Percentiles rank a stretch among this genome's conserved stretches.
Evolutionary conservation across 1,140 invertebrate genomes (phyloP).

Genomic region (Drosophila nigrodunni): DNA sequence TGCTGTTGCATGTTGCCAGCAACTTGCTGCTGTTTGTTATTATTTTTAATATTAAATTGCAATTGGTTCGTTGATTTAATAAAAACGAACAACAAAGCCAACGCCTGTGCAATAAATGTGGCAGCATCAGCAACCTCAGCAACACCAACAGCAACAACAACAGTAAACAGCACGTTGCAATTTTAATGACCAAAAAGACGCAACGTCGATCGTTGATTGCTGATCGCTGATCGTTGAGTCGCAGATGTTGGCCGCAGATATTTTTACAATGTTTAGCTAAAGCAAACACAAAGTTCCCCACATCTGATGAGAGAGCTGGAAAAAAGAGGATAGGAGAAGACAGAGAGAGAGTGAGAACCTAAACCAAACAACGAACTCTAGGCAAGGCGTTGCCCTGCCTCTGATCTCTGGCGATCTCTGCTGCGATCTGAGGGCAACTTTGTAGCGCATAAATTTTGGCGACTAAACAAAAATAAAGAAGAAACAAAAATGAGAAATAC

Average conservation of each 20-base stretch:
- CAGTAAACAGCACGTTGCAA: constrained; percentile 81
- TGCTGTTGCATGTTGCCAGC: constrained; percentile 38
- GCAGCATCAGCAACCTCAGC: constrained; percentile 57
- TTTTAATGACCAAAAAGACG: constrained; percentile 77
- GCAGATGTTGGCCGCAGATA: constrained; percentile 72
- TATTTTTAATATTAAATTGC: constrained; percentile 84
- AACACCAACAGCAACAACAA: constrained; percentile 60
- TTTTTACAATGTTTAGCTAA: constrained; percentile 82
- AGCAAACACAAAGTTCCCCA: constrained; percentile 66
- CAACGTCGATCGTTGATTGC: constrained; percentile 62
- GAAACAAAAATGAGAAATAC: background rate
- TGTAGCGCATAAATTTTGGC: constrained; percentile 73
- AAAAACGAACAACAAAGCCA: constrained; percentile 76
- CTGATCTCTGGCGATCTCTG: background rate
- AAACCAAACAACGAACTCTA: constrained; percentile 52
- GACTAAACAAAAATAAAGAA: constrained; percentile 51
- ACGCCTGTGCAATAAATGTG: constrained; percentile 74
- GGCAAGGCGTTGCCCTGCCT: constrained; percentile 13
- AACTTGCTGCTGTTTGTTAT: constrained; percentile 76
- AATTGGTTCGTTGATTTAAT: constrained; percentile 82
- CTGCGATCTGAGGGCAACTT: constrained; percentile 43
- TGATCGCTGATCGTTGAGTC: constrained; percentile 65
- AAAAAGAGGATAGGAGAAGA: background rate
- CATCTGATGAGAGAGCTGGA: constrained; percentile 10
- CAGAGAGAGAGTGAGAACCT: constrained; percentile 8